Base-by-base conservation (phyloP, 2,888 invertebrate genomes). In the Melolontha melolontha region DNA sequence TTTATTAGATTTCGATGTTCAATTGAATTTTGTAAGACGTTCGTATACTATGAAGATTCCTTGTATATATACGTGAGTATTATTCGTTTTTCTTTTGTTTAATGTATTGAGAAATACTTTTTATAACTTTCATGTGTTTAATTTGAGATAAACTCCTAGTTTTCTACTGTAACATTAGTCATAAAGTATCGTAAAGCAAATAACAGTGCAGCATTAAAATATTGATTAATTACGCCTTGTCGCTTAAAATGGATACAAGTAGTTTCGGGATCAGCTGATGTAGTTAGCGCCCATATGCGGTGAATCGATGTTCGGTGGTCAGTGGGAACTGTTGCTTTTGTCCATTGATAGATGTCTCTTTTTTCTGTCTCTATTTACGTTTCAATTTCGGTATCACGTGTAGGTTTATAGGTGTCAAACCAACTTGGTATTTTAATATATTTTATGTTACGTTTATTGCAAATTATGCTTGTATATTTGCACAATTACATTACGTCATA, bases 321-420 rank as follows among this genome's bases (percentile, higher is more conserved):
- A 67, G 42, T 34, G 52, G 39, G 52, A 67, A 67, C 66, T 67
- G 66, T 67, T 67, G 66, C 66, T 27, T 62, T 57, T 50, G 11
- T 62, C 34, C 59, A 62, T 62, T 62, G 59, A 62, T 16, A 62
- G 59, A 62, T 49, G 47, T 62, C 59, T 47, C 59, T 47, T 16
- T n/a, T 44, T 62, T 42, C 51, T 52, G 2, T 52, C 34, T 34
- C 34, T 34, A 34, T 34, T 10, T 34, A 34, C 10, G 34, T 34
- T 34, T 10, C 34, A 34, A 34, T 34, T 34, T 34, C 34, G 6
- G 7, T 34, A 34, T 34, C 10, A 6, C 10, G 10, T 10, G 34
- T 34, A 34, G 34, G 34, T 34, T 34, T 34, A 29, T 34, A 8
- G 1, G 34, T 34, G 6, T 22, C 22, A 22, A n/a, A 22, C 4